A percentile compares a stretch with the other conserved stretches of the same genome.
phyloP scores from a whole-genome alignment of 2,797 vertebrate species.

The Synanceia verrucosa region DNA sequence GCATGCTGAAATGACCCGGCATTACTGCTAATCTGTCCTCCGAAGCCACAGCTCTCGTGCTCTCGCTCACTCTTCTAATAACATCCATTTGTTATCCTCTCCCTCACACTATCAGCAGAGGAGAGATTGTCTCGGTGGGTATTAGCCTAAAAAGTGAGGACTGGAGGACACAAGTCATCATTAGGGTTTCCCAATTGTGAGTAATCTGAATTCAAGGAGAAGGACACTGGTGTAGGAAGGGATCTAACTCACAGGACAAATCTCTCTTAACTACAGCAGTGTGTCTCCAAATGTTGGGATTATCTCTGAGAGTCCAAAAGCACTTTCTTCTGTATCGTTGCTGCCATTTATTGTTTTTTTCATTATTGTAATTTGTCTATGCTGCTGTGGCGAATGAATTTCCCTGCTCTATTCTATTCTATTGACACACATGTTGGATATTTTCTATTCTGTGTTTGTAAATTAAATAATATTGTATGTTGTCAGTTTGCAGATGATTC shows the following conservation, averaged over 20 bases:
- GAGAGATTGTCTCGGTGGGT: conserved; percentile 40
- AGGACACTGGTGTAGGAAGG: conserved; percentile 44
- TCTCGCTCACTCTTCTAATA: conserved; percentile 56
- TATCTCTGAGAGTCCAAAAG: conserved; percentile 26
- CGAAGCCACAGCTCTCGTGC: conserved; percentile 49
- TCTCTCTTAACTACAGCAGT: conserved; percentile 43
- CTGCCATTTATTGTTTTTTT: too few species aligned
- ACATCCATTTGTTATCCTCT: conserved; percentile 71
- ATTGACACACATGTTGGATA: not conserved
- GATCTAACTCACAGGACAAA: conserved; percentile 48
- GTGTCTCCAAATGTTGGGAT: conserved; percentile 42
- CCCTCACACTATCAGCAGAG: conserved; percentile 34
- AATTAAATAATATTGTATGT: not conserved
- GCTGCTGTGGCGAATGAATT: too few species aligned
- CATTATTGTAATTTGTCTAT: too few species aligned
- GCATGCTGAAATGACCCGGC: conserved; percentile 62
- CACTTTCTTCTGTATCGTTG: too few species aligned
- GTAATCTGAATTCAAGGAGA: conserved; percentile 71
- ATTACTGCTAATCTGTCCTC: conserved; percentile 72
- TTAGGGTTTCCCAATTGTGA: conserved; percentile 48
- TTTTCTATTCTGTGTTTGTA: not conserved
- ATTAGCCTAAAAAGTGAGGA: conserved; percentile 50
- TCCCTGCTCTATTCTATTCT: too few species aligned
- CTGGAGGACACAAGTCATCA: conserved; percentile 69
- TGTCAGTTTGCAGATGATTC: not conserved